Percentiles rank a stretch among this genome's conserved stretches.
Evolutionary conservation across 1,140 invertebrate genomes (phyloP).

Genomic region (Hycleus phaleratus): DNA sequence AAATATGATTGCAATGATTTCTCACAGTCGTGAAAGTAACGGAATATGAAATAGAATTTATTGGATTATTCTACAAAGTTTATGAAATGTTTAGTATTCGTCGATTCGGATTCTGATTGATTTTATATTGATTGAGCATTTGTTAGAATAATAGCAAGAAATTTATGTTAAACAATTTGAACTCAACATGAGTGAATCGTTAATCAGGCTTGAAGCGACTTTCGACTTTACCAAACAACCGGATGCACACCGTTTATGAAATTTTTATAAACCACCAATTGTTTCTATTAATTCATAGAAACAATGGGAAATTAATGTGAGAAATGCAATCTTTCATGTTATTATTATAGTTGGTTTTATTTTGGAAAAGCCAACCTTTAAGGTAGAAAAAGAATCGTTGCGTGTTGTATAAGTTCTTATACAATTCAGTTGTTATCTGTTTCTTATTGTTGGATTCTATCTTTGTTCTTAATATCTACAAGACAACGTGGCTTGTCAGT

Average conservation of each 20-base stretch:
- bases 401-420: background rate
- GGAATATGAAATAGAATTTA: too few species aligned
- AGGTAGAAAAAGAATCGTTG: background rate
- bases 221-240: conserved; percentile 9
- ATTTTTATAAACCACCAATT: conserved; percentile 16
- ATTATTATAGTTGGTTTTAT: too few species aligned
- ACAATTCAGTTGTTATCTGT: background rate
- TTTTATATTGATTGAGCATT: too few species aligned
- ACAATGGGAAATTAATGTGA: conserved; percentile 1
- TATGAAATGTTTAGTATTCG: too few species aligned
- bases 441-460: background rate
- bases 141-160: conserved; percentile 1
- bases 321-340: background rate
- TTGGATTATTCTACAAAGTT: too few species aligned
- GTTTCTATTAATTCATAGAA: background rate
- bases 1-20: too few species aligned
- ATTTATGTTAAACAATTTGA: conserved; percentile 12
- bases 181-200: conserved; percentile 11
- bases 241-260: conserved; percentile 19
- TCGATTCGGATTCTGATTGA: too few species aligned
- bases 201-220: conserved; percentile 17
- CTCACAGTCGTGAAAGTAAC: too few species aligned
- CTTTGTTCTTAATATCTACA: background rate
- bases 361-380: too few species aligned
- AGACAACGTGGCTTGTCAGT: conserved; percentile 15